Conservation (phyloP, 2,113 vertebrate species). For the Xiphophorus couchianus region DNA sequence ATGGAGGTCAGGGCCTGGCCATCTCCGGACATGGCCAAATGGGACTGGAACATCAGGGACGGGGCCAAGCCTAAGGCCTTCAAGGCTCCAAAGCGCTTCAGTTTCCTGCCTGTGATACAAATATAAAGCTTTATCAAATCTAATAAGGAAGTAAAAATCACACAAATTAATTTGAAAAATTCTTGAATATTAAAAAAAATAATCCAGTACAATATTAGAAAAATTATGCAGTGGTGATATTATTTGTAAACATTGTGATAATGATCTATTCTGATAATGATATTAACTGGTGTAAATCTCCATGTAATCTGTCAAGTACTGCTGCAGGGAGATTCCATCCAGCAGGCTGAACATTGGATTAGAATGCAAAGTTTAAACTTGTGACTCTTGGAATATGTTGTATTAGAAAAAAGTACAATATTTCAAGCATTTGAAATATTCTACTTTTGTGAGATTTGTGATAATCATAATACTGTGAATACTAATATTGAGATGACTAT, state of each 20-base stretch:
- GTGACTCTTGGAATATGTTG: background rate
- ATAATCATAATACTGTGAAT: background rate
- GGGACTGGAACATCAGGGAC: slow-evolving; percentile 84
- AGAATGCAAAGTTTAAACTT: too few relatives aligned
- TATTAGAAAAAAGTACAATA: background rate
- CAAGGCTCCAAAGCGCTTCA: slow-evolving; percentile 92
- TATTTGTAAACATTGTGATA: background rate
- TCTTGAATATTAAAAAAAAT: background rate
- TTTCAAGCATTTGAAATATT: background rate
- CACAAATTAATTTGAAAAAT: background rate
- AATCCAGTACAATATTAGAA: too few relatives aligned
- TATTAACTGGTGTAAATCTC: background rate
- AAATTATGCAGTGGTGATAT: too few relatives aligned
- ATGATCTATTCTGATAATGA: too few relatives aligned
- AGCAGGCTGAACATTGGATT: background rate
- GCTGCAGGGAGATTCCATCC: background rate
- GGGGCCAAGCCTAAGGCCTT: slow-evolving; percentile 86
- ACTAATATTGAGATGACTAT: background rate
- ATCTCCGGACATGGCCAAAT: slow-evolving; percentile 79
- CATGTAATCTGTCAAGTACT: background rate
- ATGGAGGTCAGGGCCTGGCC: slow-evolving; percentile 81
- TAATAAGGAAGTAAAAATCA: background rate
- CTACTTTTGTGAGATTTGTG: too few relatives aligned
- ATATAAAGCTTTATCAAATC: slow-evolving; percentile 27
- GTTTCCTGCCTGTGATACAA: slow-evolving; percentile 87